Evolutionary conservation across 2,888 invertebrate genomes (phyloP), one percentile per base, ranked within the genome.

Genomic region (Melipona beecheii): DNA sequence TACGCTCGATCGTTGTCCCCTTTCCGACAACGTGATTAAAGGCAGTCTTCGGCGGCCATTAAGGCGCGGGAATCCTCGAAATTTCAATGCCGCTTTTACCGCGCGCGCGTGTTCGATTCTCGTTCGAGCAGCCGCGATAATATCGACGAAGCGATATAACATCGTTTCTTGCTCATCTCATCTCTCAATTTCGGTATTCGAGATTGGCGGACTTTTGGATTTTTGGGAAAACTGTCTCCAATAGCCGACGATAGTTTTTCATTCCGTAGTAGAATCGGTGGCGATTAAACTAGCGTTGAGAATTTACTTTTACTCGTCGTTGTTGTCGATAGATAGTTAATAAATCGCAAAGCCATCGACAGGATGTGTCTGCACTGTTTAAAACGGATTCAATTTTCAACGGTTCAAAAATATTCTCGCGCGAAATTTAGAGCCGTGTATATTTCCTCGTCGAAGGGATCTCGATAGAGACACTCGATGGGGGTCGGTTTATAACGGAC

Each of bases 41-140:
- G 62, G 79, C 76, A 62, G 70, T 84, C 62, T 72, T 73, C 77
- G 69, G 21, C 66, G 81, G 31, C 81, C 80, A 78, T 75, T 83
- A 76, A 79, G 81, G 56, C 68, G 62, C 66, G 72, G 52, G 86
- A 64, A 84, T 84, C 65, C 87, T 84, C 58, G 86, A 81, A 71
- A 81, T 74, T 11, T 80, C 88, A 88, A 88, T 84, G 81, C 66
- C 65, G 84, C 86, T 84, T 79, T 87, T 88, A 86, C 64, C 84
- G 81, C n/a, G 71, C 52, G 56, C 21, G 69, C 60, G 56, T 58
- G 56, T 58, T 31, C 69, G 56, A 56, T 19, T 49, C 21, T 27
- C 50, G 43, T 66, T 60, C 73, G 60, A 70, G 65, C 31, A 43
- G 24, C 66, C n/a, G 64, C 56, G 65, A 81, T 70, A 77, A 88